Base-by-base conservation (phyloP, 1,140 invertebrate genomes). In the Zophobas atratus region DNA sequence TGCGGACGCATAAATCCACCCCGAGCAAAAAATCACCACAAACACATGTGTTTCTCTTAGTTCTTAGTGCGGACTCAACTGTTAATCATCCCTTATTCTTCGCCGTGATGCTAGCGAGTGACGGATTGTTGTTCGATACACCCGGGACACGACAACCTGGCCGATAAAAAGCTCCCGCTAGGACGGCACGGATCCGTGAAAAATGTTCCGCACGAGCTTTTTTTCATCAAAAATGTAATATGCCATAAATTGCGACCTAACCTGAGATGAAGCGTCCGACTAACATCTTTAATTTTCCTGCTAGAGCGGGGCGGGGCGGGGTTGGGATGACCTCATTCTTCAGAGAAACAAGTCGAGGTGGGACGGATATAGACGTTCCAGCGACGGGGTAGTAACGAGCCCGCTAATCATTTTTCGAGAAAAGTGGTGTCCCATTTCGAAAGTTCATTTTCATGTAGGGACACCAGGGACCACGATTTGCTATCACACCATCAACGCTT, bases 181-280 rank as follows among this genome's bases (percentile, higher is more conserved):
- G 3, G 43, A 46, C 43, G 49, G 3, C 3, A 46, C 43, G 49
- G 49, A 51, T 51, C 49, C 4, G 49, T 51, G 49, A 51, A 51
- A 51, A 51, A 51, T 51, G 49, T 51, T 51, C 49, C 49, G 49
- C 49, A 51, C 49, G 49, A 51, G 49, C 49, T 51, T 51, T 51
- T 51, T 51, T 51, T 51, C 49, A 51, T 51, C 49, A 51, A 51
- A 51, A 51, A 51, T 51, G 49, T 51, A 51, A 51, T 51, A 51
- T 51, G 49, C 49, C 49, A 51, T 51, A 51, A 51, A 51, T 51
- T 51, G 49, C 49, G n/a, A 51, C 49, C 49, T 51, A 51, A 51
- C 49, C 49, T 51, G 49, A 51, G n/a, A 4, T 20, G 49, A 51
- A 2, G 3, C 49, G 49, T 46, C 49, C 3, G 49, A 51, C 3